Conservation (phyloP, 2,113 vertebrate genomes). For the Polypterus bichir region DNA sequence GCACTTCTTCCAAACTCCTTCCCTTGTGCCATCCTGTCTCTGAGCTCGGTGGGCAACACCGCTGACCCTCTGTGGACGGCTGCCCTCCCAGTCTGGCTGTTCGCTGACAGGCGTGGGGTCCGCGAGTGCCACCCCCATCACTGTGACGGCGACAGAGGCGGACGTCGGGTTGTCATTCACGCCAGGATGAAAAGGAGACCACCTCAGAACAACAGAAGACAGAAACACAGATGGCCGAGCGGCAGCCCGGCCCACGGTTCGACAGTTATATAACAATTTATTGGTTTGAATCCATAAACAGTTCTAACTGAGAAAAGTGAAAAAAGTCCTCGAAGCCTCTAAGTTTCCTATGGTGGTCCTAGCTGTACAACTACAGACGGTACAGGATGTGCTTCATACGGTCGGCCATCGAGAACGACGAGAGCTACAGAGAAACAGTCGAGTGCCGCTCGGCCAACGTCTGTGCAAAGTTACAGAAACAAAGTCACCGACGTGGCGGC, state of each 20-base stretch:
- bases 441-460: constrained; percentile 49
- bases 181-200: too few relatives aligned
- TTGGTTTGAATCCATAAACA: constrained; percentile 68
- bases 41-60: too few relatives aligned
- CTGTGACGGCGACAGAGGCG: too few relatives aligned
- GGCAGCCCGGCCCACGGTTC: neutral
- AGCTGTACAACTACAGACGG: constrained; percentile 47
- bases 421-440: constrained; percentile 71
- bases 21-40: too few relatives aligned
- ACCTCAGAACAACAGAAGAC: too few relatives aligned
- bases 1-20: too few relatives aligned
- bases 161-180: too few relatives aligned
- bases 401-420: constrained; percentile 49
- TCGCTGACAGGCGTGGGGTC: too few relatives aligned
- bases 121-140: too few relatives aligned
- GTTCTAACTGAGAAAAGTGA: constrained; percentile 71
- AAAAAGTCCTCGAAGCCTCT: constrained; percentile 62
- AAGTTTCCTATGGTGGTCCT: constrained; percentile 56
- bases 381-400: constrained; percentile 72
- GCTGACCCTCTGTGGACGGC: too few relatives aligned
- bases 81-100: too few relatives aligned
- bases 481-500: constrained; percentile 23
- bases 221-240: too few relatives aligned
- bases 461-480: constrained; percentile 51
- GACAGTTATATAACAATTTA: constrained; percentile 2